These are phyloP conservation scores for Magallana ariakensis DNA, from an alignment of 1,140 invertebrate genomes.

Conservation along the genomic window DNA sequence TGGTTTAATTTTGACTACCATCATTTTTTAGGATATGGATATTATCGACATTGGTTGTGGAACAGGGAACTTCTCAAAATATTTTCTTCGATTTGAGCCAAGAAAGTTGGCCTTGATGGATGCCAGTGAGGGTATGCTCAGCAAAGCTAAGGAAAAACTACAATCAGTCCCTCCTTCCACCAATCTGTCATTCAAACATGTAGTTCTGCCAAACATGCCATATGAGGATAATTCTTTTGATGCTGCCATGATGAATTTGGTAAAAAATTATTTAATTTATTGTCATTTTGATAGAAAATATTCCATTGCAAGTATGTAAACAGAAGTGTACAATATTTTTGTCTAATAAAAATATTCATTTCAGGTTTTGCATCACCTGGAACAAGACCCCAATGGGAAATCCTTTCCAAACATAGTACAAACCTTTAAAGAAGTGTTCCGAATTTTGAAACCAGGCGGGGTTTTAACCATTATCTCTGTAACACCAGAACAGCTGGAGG, in stretches of 20 bases:
- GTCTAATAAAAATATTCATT: neutral
- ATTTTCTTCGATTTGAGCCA: constrained; percentile 44
- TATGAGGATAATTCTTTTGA: constrained; percentile 30
- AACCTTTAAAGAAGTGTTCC: constrained; percentile 3
- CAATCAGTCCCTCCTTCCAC: too few relatives aligned
- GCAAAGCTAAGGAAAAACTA: constrained; percentile 52
- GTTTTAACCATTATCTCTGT: neutral
- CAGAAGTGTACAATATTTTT: neutral
- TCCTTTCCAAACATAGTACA: neutral
- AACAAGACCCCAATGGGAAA: neutral
- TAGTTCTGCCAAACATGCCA: constrained; percentile 1
- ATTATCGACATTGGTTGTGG: constrained; percentile 51
- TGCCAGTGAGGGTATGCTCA: constrained; percentile 49
- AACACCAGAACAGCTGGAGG: neutral
- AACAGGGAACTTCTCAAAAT: constrained; percentile 54
- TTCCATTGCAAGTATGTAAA: too few relatives aligned
- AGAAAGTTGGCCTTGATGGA: constrained; percentile 43
- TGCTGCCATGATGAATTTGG: constrained; percentile 39
- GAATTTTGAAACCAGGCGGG: neutral
- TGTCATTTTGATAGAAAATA: neutral
- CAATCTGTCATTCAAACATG: neutral
- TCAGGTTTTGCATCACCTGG: constrained; percentile 22
- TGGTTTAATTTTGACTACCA: neutral
- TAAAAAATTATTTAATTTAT: neutral
- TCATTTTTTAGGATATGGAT: constrained; percentile 44